Conservation (phyloP, 2,888 invertebrate genomes). For the Petrolisthes cinctipes region DNA sequence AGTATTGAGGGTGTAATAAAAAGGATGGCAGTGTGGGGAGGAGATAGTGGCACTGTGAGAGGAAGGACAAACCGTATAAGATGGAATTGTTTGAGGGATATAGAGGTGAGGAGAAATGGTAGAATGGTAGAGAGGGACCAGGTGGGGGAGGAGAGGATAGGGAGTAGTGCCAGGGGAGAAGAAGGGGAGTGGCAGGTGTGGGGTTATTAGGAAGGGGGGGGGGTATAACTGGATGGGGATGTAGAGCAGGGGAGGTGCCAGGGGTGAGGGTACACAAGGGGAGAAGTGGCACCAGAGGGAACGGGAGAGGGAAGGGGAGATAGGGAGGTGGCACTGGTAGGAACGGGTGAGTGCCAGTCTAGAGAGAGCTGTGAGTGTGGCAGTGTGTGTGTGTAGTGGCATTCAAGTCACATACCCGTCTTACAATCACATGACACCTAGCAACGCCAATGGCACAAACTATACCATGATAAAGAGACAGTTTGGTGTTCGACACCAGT, state of each 20-base stretch:
- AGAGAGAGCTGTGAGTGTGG: not conserved
- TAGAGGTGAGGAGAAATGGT: not conserved
- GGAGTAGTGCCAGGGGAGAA: not conserved
- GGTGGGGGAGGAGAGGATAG: not conserved
- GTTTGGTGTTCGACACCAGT: no score
- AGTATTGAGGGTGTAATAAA: slow-evolving; percentile 15
- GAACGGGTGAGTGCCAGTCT: not conserved
- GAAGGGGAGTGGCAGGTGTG: not conserved
- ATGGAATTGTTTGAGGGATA: not conserved
- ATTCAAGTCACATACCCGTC: no score
- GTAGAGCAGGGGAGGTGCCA: not conserved
- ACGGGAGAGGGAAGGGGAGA: not conserved
- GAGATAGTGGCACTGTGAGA: slow-evolving; percentile 7
- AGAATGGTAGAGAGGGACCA: slow-evolving; percentile 7
- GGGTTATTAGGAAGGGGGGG: not conserved
- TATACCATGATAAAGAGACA: no score
- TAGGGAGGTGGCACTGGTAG: not conserved
- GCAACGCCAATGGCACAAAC: no score
- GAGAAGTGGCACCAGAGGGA: not conserved
- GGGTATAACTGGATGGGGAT: not conserved
- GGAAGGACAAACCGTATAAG: not conserved
- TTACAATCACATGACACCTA: no score
- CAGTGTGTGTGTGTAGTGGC: no score
- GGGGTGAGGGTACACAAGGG: no score
- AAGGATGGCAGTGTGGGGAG: not conserved